Base-by-base conservation (phyloP, 92 coral and sea anemone species). In the Phymanthus crucifer region DNA sequence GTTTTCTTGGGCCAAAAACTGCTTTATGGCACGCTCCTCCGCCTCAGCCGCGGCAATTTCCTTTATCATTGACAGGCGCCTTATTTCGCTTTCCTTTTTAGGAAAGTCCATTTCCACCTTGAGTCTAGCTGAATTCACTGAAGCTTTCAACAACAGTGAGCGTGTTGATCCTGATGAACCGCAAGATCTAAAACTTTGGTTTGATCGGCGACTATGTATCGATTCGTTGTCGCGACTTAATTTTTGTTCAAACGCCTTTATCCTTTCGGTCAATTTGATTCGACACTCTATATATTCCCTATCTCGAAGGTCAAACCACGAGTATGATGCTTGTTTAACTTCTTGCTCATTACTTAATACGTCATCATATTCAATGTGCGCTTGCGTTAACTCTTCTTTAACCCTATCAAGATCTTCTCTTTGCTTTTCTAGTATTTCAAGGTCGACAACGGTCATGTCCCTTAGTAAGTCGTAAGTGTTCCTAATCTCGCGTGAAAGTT, bases 11-110 rank as follows among this genome's bases (percentile, higher is more conserved):
- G 61, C 61, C 19, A 1, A 1, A 52, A 52, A 52, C 21, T 52
- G 67, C 18, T 57, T 77, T 64, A 77, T 77, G 19, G 78, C 84
- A 19, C 45, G 33, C 45, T 80, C 84, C 66, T 82, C 75, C 19
- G 52, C 86, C 19, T 82, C 73, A 12, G 80, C 80, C 21, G 70
- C 75, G 4, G 86, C 73, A 40, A 82, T 82, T 16, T 82, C 80
- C 32, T 54, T 82, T 74, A 64, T 57, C 43, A 82, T 52, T 23
- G 74, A 79, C 3, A 73, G 26, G 26, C 80, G 48, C 69, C 81
- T 37, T 3, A 82, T 64, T 73, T 82, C 80, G 56, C 52, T 82
- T 35, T 82, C 80, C 33, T 34, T 72, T 48, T 82, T 80, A 13
- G 56, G 32, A 74, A 82, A 82, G 33, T 38, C 65, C 72, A 82